Evolutionary conservation across 2,113 vertebrate genomes (phyloP).

Genomic region (Corydoras sp.): DNA sequence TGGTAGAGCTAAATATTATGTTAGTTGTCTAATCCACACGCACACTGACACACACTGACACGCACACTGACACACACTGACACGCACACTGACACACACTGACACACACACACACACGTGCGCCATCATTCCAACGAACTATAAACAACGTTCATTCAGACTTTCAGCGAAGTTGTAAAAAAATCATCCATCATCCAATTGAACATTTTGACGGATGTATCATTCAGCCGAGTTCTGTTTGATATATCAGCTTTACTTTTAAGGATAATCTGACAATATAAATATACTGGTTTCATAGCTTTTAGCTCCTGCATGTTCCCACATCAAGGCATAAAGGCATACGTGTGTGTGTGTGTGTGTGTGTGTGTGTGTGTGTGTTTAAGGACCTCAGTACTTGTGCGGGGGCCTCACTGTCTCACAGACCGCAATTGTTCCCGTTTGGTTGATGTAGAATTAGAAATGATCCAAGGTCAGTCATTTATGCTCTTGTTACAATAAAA

Average conservation of each 20-base stretch:
- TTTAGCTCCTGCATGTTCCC: not conserved
- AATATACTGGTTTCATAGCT: no score
- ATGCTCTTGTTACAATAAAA: slow-evolving; percentile 21
- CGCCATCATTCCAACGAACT: no score
- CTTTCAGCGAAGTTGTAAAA: not conserved
- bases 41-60: not conserved
- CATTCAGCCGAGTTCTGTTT: no score
- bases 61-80: no score
- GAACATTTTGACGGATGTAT: no score
- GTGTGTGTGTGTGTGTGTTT: slow-evolving; percentile 6
- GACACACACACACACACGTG: no score
- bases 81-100: no score
- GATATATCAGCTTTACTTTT: no score
- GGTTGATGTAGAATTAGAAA: slow-evolving; percentile 43
- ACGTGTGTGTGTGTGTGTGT: not conserved
- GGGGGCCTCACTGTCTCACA: not conserved
- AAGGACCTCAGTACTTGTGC: not conserved
- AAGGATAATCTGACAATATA: no score
- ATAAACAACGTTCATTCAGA: no score
- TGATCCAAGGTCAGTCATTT: slow-evolving; percentile 48
- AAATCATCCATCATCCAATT: not conserved
- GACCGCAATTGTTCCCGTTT: slow-evolving; percentile 19
- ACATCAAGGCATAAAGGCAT: not conserved
- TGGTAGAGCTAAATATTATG: no score
- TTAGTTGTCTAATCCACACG: not conserved